Conservation (phyloP, 2,113 vertebrate genomes). For the Trogon melanurus region DNA sequence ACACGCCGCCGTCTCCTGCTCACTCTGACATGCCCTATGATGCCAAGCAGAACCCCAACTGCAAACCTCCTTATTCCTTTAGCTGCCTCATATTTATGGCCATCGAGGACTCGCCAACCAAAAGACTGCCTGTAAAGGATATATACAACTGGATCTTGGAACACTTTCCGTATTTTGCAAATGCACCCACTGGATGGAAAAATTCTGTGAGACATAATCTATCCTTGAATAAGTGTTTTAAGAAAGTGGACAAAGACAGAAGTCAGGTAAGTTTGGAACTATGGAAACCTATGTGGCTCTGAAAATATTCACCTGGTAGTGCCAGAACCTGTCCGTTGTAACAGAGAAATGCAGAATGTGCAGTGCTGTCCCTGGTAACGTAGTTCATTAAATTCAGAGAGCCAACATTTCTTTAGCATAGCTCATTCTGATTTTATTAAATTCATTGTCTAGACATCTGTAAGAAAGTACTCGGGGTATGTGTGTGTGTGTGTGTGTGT, state of each 20-base stretch:
- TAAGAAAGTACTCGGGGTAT: not conserved
- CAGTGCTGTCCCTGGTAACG: not conserved
- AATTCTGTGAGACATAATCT: constrained; percentile 98
- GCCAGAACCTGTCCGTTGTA: not conserved
- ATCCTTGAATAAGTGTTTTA: constrained; percentile 99
- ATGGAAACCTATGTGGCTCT: not conserved
- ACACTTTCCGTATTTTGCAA: constrained; percentile 98
- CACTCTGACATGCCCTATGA: constrained; percentile 88
- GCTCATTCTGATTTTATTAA: constrained; percentile 32
- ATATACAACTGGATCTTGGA: constrained; percentile 99
- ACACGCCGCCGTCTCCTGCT: constrained; percentile 88
- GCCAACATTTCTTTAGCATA: constrained; percentile 14
- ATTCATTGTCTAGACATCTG: constrained; percentile 52
- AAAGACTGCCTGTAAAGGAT: constrained; percentile 96
- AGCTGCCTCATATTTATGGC: constrained; percentile 99
- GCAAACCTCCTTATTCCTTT: constrained; percentile 98
- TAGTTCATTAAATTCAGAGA: not conserved
- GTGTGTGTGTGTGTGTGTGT: not conserved
- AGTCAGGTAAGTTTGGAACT: constrained; percentile 88
- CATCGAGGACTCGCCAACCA: constrained; percentile 95
- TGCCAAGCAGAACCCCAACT: constrained; percentile 92
- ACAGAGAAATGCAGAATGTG: not conserved
- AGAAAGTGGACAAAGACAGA: constrained; percentile 99
- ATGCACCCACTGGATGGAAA: constrained; percentile 98
- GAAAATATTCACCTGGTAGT: constrained; percentile 5